Conservation (phyloP, 1,140 invertebrate genomes). For the Apis dorsata region DNA sequence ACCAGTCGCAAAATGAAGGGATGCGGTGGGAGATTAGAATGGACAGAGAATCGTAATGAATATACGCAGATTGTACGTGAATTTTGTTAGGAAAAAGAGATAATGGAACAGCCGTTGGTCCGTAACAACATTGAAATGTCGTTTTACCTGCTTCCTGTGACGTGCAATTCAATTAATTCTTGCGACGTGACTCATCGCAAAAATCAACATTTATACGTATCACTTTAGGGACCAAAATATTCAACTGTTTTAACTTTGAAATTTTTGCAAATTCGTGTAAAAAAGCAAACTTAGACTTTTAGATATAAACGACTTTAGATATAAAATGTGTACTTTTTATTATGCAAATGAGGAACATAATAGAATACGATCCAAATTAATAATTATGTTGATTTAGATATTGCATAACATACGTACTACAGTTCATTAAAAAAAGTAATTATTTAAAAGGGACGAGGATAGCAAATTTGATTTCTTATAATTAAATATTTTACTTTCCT, state of each 20-base stretch:
- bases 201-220: constrained; percentile 35
- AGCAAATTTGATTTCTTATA: no score
- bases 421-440: no score
- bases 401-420: no score
- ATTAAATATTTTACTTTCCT: no score
- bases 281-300: neutral
- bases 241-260: constrained; percentile 11
- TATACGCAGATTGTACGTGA: constrained; percentile 8
- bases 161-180: constrained; percentile 57
- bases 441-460: no score
- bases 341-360: neutral
- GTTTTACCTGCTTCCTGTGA: constrained; percentile 52
- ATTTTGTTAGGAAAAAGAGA: constrained; percentile 41
- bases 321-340: neutral
- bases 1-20: neutral
- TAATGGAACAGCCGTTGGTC: constrained; percentile 19
- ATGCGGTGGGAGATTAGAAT: constrained; percentile 5
- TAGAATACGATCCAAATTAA: neutral
- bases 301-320: no score
- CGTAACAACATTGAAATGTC: constrained; percentile 51
- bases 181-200: constrained; percentile 52
- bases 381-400: neutral
- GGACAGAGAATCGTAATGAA: constrained; percentile 8
- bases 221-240: constrained; percentile 31
- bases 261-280: neutral